phyloP scores from a whole-genome alignment of 2,797 vertebrate species.

The Enteromius argenteus region DNA sequence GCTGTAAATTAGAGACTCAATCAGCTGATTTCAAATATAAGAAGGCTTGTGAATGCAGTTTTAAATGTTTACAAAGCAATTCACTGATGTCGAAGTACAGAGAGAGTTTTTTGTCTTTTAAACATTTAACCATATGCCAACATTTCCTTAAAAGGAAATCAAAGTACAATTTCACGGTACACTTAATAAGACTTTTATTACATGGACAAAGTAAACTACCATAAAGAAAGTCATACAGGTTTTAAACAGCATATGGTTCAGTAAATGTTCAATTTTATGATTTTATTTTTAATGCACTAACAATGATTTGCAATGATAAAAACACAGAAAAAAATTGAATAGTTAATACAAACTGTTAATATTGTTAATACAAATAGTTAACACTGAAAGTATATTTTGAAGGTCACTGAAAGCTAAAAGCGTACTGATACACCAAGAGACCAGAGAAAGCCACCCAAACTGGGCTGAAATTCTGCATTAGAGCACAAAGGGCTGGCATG shows the following conservation, averaged over 20 bases:
- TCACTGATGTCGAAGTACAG: neutral
- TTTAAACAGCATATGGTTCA: neutral
- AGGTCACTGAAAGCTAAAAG: neutral
- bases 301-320: neutral
- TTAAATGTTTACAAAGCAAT: constrained; percentile 17
- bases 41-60: neutral
- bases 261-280: neutral
- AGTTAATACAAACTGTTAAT: too few relatives aligned
- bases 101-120: neutral
- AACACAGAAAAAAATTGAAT: neutral
- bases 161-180: neutral
- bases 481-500: neutral
- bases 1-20: constrained; percentile 16
- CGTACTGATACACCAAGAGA: neutral
- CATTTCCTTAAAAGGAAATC: neutral
- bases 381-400: neutral
- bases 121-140: constrained; percentile 3
- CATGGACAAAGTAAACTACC: neutral
- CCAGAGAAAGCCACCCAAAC: neutral
- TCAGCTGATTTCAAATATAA: constrained; percentile 9
- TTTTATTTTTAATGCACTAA: neutral
- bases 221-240: neutral
- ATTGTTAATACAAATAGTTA: too few relatives aligned
- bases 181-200: too few relatives aligned
- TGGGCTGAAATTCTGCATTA: neutral